phyloP scores from a whole-genome alignment of 2,113 vertebrate species.

The Alethe diademata region DNA sequence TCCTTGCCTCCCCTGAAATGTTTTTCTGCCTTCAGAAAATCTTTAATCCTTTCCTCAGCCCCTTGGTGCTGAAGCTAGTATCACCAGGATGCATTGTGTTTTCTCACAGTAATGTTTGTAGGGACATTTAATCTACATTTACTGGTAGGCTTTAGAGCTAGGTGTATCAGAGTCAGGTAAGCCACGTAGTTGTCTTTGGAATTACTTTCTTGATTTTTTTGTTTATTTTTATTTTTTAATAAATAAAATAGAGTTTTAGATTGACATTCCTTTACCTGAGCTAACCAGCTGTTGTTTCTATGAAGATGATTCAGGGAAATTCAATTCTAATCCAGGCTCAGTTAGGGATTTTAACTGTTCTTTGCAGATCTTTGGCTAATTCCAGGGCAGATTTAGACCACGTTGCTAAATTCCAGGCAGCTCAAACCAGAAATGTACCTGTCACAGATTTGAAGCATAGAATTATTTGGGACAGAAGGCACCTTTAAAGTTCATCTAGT shows the following conservation, averaged over 20 bases:
- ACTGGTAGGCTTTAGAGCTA: background rate
- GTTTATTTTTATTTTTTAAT: background rate
- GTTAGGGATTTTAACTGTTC: slow-evolving; percentile 2
- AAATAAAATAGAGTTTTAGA: background rate
- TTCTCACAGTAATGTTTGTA: slow-evolving; percentile 6
- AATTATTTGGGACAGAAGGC: background rate
- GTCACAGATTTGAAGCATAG: background rate
- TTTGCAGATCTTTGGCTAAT: background rate
- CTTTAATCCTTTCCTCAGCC: background rate
- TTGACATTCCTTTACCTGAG: background rate
- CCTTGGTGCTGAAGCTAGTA: background rate
- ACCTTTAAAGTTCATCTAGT: background rate
- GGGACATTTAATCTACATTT: background rate
- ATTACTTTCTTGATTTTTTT: slow-evolving; percentile 9
- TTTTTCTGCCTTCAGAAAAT: background rate
- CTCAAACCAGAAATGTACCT: background rate
- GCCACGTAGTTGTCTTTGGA: background rate
- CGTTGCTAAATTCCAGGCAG: background rate
- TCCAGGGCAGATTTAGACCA: slow-evolving; percentile 6
- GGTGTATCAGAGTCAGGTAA: background rate
- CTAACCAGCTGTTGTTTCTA: background rate
- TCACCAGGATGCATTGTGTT: background rate
- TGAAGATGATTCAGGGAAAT: slow-evolving; percentile 30
- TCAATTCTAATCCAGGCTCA: background rate
- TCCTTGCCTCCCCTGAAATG: background rate